Base-by-base conservation (phyloP, 2,888 invertebrate genomes). In the Athalia circularis region DNA sequence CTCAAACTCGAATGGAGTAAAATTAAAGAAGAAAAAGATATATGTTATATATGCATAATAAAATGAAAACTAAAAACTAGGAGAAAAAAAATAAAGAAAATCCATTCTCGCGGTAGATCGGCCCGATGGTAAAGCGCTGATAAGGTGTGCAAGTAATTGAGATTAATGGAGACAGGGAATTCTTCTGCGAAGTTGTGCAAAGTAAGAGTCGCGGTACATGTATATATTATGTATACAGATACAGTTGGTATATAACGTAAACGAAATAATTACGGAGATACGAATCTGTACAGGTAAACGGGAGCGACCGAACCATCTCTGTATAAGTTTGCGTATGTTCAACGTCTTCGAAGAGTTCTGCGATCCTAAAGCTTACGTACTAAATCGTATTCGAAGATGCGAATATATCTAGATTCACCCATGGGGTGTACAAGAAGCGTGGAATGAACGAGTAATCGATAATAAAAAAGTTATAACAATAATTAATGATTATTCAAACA, bases 221-320 rank as follows among this genome's bases (percentile, higher is more conserved):
- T 54, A 15, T 43, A 8, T 29, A 29, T 29, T 9, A 52, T 15
- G 4, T 29, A 64, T 43, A 43, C 7, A 11, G 5, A 15, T 9
- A 8, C 43, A 5, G 11, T 59, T 7, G 11, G 43, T 43, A 81
- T 83, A 83, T 82, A 81, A 78, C 79, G 80, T 81, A 80, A 83
- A 84, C 83, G 84, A 83, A 84, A 85, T 86, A 86, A 85, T 85
- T 84, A 84, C 82, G 80, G 7, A 82, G 86, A 85, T 84, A 83
- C 79, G 72, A 79, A 85, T 86, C 86, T 81, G 68, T 61, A 70
- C 70, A 61, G 65, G 77, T 62, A 68, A 72, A 72, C 72, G 43
- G 52, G 59, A 57, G 47, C 13, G 72, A 47, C 9, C 47, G 43
- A 59, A 47, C 47, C 47, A 7, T 72, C 43, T 47, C 52, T n/a